phyloP scores from a whole-genome alignment of 1,140 invertebrate genomes.

The Sweltsa coloradensis region DNA sequence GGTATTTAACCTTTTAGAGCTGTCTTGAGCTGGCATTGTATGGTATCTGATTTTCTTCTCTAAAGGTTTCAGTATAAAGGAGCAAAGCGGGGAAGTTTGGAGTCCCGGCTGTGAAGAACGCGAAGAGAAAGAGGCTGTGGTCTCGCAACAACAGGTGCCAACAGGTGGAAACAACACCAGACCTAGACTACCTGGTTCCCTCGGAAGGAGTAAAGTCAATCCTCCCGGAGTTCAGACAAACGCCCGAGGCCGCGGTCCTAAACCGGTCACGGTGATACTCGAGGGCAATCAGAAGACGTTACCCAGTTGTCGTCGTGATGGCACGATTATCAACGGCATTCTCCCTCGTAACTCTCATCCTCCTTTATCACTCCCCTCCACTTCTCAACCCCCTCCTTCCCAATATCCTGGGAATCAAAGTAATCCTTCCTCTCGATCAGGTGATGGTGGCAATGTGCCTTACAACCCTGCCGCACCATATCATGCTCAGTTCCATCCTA shows the following conservation, averaged over 20 bases:
- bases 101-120: slow-evolving; percentile 13
- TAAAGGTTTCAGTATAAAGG: slow-evolving; percentile 2
- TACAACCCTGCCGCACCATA: too few relatives aligned
- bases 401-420: slow-evolving; percentile 3
- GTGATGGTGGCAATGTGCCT: slow-evolving; percentile 17
- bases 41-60: too few relatives aligned
- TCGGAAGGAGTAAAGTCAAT: slow-evolving; percentile 15
- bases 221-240: slow-evolving; percentile 18
- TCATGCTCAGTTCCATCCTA: too few relatives aligned
- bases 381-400: background rate
- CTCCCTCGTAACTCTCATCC: background rate
- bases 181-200: slow-evolving; percentile 8
- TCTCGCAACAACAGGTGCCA: background rate
- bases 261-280: slow-evolving; percentile 13
- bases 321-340: slow-evolving; percentile 2
- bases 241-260: slow-evolving; percentile 17
- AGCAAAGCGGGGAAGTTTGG: slow-evolving; percentile 10
- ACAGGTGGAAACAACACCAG: background rate
- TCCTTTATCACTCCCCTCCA: slow-evolving; percentile 1
- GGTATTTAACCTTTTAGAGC: too few relatives aligned
- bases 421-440: slow-evolving; percentile 11
- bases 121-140: slow-evolving; percentile 8
- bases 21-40: too few relatives aligned
- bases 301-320: slow-evolving; percentile 8
- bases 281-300: slow-evolving; percentile 9